A percentile compares a stretch with the other conserved stretches of the same genome.
Conservation (phyloP, 1,140 invertebrate genomes). For the Bombus pyrosoma region DNA sequence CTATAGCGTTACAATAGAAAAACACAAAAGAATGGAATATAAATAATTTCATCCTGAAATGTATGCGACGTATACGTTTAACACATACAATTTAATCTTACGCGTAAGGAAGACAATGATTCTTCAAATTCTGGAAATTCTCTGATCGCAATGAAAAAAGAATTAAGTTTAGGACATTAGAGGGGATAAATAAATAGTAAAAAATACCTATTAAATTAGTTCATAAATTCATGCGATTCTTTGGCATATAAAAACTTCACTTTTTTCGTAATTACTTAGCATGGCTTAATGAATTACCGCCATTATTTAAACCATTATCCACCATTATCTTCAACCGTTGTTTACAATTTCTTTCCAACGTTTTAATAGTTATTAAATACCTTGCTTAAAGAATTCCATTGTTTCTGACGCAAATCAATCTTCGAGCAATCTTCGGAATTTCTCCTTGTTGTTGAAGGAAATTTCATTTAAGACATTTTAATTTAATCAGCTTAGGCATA, state of each 20-base stretch:
- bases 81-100: too few relatives aligned
- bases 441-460: background rate
- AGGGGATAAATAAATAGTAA: background rate
- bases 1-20: too few relatives aligned
- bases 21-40: too few relatives aligned
- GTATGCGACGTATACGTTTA: too few relatives aligned
- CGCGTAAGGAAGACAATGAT: too few relatives aligned
- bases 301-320: too few relatives aligned
- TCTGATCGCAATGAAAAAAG: too few relatives aligned
- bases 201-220: too few relatives aligned
- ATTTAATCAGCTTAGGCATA: background rate
- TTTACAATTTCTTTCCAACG: background rate
- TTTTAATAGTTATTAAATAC: background rate
- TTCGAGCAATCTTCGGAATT: background rate
- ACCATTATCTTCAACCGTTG: background rate
- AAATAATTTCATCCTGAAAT: too few relatives aligned
- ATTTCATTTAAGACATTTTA: background rate
- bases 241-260: background rate
- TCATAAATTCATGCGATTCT: background rate
- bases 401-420: background rate
- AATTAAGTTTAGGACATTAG: too few relatives aligned
- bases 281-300: background rate
- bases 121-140: too few relatives aligned
- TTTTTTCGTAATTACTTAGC: background rate
- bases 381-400: background rate